Evolutionary conservation across 2,113 vertebrate genomes (phyloP).

Genomic region (Oncorhynchus mykiss): DNA sequence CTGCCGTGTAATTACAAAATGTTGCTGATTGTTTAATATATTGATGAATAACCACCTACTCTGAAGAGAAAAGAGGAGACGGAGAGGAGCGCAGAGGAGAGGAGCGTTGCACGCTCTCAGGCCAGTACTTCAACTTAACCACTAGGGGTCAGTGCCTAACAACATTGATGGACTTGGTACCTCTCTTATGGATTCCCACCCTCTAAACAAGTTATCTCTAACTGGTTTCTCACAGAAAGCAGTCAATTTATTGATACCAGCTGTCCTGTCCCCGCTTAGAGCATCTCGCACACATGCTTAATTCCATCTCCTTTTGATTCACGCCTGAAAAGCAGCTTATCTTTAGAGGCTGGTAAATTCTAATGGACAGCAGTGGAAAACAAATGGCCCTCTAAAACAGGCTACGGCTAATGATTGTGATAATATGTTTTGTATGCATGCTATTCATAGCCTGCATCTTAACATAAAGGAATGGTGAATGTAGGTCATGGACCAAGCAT

Average conservation of each 20-base stretch:
- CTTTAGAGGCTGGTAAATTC: not conserved
- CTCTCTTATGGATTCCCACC: not conserved
- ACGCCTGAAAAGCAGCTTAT: conserved; percentile 22
- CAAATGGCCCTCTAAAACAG: conserved; percentile 22
- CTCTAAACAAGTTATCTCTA: not conserved
- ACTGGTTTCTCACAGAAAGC: not conserved
- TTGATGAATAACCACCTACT: too few relatives aligned
- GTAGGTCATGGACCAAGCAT: not conserved
- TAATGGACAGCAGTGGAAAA: conserved; percentile 23
- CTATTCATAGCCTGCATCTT: not conserved
- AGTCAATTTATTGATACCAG: not conserved
- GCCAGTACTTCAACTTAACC: not conserved
- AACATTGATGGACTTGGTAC: not conserved
- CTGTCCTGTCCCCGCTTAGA: not conserved
- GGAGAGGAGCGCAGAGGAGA: not conserved
- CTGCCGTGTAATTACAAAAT: too few relatives aligned
- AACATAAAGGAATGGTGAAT: not conserved
- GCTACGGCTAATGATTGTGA: conserved; percentile 11
- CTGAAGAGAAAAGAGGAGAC: too few relatives aligned
- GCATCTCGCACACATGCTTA: not conserved
- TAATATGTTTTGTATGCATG: conserved; percentile 8
- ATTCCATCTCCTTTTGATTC: conserved; percentile 31
- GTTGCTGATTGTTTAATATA: too few relatives aligned
- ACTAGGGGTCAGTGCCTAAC: not conserved
- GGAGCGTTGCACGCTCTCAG: not conserved